Evolutionary conservation across 2,113 vertebrate genomes (phyloP), one percentile per base, ranked within the genome.

Genomic region (Ictalurus furcatus): DNA sequence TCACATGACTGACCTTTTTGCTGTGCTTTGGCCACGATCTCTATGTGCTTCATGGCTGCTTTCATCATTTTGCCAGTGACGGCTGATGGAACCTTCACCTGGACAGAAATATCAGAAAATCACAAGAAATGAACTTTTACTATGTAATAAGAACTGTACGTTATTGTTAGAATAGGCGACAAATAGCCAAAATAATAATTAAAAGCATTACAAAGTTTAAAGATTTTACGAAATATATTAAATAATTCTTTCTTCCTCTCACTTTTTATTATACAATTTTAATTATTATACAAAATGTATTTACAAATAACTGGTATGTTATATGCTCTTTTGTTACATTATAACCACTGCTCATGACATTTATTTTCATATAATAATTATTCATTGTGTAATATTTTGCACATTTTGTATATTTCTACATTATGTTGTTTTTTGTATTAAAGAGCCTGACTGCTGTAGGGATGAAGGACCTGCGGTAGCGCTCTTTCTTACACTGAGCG

Each of bases 1-100:
- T 73, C 34, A 84, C 34, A 61, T 34, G 73, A 44, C 52, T 30
- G 93, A 99, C 98, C 98, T 97, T 96, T 98, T 34, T 95, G 95
- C 85, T 94, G 94, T 84, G 98, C 97, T 93, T 97, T 97, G 16
- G 96, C 94, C 85, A 99, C 95, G 25, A 99, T 94, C 94, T 99
- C 98, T 2, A 99, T 95, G 90, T 99, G 98, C 90, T 99, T 99
- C 97, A 99, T 96, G 52, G 95, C 96, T 28, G 96, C 98, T 93
- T 97, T 98, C 92, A 99, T 95, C 93, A 99, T 95, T 93, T 97
- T 98, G 93, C 96, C 97, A 0, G 97, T 98, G 88, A 97, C 94
- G 91, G 98, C 91, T 8, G 95, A 94, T 23, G 98, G 97, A 90
- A 99, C 91, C 90, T 99, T 97, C 40, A 99, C 97, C 98, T 99